Conservation (phyloP, 1,140 invertebrate species). For the Leguminivora glycinivorella region DNA sequence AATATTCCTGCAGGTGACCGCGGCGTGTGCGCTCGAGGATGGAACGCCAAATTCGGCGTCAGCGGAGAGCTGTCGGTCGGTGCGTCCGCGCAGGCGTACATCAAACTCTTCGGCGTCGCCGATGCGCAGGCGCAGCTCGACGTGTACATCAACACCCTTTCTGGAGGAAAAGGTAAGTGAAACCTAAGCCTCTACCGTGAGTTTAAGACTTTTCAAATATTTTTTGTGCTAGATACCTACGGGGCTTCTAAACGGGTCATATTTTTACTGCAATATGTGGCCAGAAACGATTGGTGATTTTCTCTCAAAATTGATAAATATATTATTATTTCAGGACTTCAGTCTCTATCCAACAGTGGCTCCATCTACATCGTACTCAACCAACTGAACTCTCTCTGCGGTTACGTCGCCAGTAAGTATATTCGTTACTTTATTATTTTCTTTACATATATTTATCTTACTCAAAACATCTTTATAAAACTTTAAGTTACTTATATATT, state of each 20-base stretch:
- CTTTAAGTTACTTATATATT: too few species aligned
- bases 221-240: too few species aligned
- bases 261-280: too few species aligned
- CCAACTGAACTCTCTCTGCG: background rate
- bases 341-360: background rate
- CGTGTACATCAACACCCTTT: background rate
- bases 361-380: background rate
- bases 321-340: too few species aligned
- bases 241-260: too few species aligned
- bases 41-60: background rate
- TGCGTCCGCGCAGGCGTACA: background rate
- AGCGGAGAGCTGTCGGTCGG: background rate
- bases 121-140: background rate
- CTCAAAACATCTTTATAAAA: too few species aligned
- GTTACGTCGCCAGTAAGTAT: background rate
- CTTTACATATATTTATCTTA: too few species aligned
- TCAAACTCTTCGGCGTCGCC: background rate
- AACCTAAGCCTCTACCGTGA: too few species aligned
- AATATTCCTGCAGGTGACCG: background rate
- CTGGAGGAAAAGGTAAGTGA: constrained; percentile 1
- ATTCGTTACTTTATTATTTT: too few species aligned
- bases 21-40: background rate
- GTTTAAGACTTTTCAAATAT: too few species aligned
- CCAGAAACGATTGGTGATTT: too few species aligned
- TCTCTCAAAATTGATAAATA: too few species aligned